These are phyloP conservation scores for Helarctos malayanus DNA, from an alignment of 2,797 vertebrate species.

Conservation along the genomic window DNA sequence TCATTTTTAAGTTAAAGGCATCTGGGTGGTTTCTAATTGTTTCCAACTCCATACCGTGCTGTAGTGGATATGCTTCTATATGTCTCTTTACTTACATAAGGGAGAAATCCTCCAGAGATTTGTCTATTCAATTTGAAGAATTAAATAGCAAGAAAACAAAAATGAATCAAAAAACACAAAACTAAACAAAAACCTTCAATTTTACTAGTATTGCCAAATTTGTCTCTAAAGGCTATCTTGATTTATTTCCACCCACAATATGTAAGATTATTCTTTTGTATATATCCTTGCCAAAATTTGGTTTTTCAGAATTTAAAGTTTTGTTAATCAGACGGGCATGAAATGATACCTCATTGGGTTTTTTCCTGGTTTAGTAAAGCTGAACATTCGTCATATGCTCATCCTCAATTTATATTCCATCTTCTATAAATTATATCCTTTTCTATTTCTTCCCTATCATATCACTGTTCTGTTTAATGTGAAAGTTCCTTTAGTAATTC, in stretches of 20 bases:
- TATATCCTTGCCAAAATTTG: background rate
- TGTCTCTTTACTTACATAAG: background rate
- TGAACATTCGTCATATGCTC: background rate
- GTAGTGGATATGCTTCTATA: background rate
- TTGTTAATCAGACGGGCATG: background rate
- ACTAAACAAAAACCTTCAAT: background rate
- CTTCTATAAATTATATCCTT: background rate
- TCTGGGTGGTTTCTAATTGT: background rate
- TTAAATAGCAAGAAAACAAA: background rate
- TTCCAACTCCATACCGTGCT: background rate
- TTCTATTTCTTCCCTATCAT: background rate
- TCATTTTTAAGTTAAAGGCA: background rate
- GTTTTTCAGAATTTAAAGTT: background rate
- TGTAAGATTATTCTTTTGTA: constrained; percentile 33
- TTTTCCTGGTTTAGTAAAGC: background rate
- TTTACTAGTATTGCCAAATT: background rate
- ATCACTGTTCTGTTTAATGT: background rate
- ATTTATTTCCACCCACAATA: background rate
- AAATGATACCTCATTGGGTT: background rate
- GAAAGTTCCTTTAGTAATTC: background rate
- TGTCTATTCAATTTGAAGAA: background rate
- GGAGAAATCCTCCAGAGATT: background rate
- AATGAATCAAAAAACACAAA: background rate
- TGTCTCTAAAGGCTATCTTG: background rate
- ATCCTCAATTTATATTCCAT: background rate